These are phyloP conservation scores for Aythya baeri DNA, from an alignment of 2,113 vertebrate species.

Conservation along the genomic window DNA sequence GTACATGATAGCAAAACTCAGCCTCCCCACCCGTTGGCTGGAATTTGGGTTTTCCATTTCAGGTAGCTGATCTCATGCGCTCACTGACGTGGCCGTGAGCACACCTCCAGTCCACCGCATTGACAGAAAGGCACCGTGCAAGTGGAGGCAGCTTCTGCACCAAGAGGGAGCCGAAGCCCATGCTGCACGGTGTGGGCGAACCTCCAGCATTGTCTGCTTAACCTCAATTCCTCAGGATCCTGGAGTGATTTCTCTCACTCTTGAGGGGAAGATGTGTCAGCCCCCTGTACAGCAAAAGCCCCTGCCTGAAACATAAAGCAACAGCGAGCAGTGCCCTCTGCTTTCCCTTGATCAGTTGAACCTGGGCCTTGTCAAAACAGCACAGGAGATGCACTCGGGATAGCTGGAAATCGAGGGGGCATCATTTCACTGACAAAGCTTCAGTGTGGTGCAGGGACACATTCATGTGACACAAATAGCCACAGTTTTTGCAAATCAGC, in stretches of 20 bases:
- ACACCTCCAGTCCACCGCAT: rapidly evolving
- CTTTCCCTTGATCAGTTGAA: not conserved
- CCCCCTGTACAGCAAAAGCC: not conserved
- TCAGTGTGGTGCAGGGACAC: not conserved
- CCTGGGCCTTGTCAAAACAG: not conserved
- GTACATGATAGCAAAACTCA: not conserved
- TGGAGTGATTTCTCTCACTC: not conserved
- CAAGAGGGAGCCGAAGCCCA: not conserved
- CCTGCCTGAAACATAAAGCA: rapidly evolving
- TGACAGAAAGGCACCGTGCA: not conserved
- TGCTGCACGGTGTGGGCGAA: not conserved
- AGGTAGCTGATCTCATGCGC: not conserved
- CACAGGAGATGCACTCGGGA: not conserved
- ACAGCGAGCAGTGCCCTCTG: not conserved
- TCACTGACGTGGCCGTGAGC: rapidly evolving
- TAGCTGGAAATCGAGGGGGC: not conserved
- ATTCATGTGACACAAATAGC: not conserved
- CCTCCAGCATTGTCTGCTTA: not conserved
- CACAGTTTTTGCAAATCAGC: not conserved
- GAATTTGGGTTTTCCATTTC: not conserved
- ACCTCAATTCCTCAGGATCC: not conserved
- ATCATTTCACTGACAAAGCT: not conserved
- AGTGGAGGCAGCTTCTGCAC: not conserved
- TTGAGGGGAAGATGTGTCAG: not conserved
- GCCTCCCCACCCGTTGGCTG: not conserved